Percentiles rank a stretch among this genome's conserved stretches.
Conservation (phyloP, 2,888 invertebrate species). For the Nymphalis urticae region DNA sequence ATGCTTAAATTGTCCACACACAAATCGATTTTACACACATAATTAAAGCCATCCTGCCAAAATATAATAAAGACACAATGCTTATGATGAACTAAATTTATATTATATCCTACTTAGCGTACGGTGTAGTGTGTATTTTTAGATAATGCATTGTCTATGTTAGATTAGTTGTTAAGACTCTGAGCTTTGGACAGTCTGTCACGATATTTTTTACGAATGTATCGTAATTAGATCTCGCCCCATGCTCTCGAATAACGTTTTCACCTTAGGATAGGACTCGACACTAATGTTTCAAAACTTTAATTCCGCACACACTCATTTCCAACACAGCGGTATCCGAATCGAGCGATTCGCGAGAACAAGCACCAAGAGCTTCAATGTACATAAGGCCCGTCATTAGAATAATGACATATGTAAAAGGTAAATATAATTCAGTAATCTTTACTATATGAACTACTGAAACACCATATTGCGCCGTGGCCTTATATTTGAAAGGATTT, state of each 20-base stretch:
- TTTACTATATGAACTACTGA: conserved; percentile 77
- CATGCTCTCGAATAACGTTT: conserved; percentile 62
- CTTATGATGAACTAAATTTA: conserved; percentile 78
- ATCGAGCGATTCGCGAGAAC: conserved; percentile 29
- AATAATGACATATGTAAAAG: conserved; percentile 60
- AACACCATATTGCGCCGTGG: conserved; percentile 81
- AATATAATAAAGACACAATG: conserved; percentile 72
- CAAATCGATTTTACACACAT: conserved; percentile 76
- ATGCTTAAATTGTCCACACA: conserved; percentile 79
- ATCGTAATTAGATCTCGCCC: conserved; percentile 58
- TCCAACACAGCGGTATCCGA: conserved; percentile 33
- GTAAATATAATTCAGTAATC: conserved; percentile 60
- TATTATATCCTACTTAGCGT: conserved; percentile 77
- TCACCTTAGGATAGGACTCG: conserved; percentile 55
- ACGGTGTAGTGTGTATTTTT: conserved; percentile 78
- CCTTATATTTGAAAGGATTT: conserved; percentile 79
- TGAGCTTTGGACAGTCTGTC: conserved; percentile 78
- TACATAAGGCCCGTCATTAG: conserved; percentile 71
- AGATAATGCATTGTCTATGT: conserved; percentile 80
- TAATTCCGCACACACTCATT: conserved; percentile 42
- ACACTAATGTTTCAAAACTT: conserved; percentile 47
- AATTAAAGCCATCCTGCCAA: conserved; percentile 78
- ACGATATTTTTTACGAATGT: conserved; percentile 73
- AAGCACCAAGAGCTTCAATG: conserved; percentile 53
- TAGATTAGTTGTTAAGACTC: conserved; percentile 77